Percentiles rank a stretch among this genome's conserved stretches.
Evolutionary conservation across 2,888 invertebrate genomes (phyloP).

Genomic region (Apodemia duryi): DNA sequence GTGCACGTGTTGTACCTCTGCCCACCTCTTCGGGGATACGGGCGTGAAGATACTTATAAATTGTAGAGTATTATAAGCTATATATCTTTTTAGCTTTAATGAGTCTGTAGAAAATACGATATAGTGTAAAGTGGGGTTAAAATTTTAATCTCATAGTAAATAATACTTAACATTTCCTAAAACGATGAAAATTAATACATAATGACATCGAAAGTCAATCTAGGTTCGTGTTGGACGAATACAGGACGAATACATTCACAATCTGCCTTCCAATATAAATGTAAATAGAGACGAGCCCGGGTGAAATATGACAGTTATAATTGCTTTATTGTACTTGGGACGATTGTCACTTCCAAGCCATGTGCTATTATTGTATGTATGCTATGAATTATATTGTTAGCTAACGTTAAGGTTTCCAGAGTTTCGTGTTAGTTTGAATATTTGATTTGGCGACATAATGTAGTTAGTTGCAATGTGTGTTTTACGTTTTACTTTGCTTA

Average conservation of each 20-base stretch:
- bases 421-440: not conserved
- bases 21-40: no score
- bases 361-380: slow-evolving; percentile 44
- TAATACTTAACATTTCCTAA: not conserved
- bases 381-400: not conserved
- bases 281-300: slow-evolving; percentile 59
- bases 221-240: slow-evolving; percentile 34
- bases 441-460: not conserved
- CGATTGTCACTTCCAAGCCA: slow-evolving; percentile 39
- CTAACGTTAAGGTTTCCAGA: slow-evolving; percentile 1
- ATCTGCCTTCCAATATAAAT: slow-evolving; percentile 69
- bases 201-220: slow-evolving; percentile 42
- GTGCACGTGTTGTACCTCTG: no score
- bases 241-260: slow-evolving; percentile 32
- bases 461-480: not conserved
- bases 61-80: no score
- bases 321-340: slow-evolving; percentile 74
- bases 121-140: no score
- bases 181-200: slow-evolving; percentile 18
- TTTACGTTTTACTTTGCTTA: no score
- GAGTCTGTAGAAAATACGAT: no score
- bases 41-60: no score
- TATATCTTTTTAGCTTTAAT: no score
- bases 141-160: no score
- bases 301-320: slow-evolving; percentile 77